Conservation (phyloP, 2,113 vertebrate species). For the Psophia crepitans region DNA sequence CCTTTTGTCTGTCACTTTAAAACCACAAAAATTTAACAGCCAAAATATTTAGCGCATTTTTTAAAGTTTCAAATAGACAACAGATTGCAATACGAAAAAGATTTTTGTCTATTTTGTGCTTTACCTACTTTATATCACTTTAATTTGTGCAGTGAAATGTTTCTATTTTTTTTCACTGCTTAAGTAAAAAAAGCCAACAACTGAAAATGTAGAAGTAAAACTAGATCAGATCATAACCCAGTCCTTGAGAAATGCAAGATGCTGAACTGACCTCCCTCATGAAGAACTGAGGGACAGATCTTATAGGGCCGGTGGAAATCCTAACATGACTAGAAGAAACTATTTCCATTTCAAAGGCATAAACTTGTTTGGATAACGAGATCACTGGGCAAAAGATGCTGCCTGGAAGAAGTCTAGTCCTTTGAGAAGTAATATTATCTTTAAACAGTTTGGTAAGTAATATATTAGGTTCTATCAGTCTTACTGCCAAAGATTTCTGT, state of each 20-base stretch:
- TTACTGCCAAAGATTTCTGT: conserved; percentile 14
- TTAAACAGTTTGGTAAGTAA: conserved; percentile 31
- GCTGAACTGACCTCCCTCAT: neutral
- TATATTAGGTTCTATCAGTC: neutral
- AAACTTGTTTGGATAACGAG: conserved; percentile 66
- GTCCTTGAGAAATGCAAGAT: neutral
- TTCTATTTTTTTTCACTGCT: neutral
- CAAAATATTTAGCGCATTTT: neutral
- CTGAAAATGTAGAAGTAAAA: neutral
- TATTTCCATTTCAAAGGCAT: conserved; percentile 77
- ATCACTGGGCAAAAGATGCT: conserved; percentile 64
- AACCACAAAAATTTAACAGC: neutral
- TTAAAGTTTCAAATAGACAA: neutral
- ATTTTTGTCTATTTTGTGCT: neutral
- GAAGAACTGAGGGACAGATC: neutral
- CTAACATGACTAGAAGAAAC: neutral
- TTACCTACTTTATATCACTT: neutral
- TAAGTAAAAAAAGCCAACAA: neutral
- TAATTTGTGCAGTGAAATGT: neutral
- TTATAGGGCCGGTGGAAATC: neutral
- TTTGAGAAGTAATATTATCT: conserved; percentile 58
- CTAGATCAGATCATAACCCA: neutral
- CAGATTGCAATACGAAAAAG: neutral
- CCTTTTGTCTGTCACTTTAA: neutral
- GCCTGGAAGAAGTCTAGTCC: conserved; percentile 32